Evolutionary conservation across 2,113 vertebrate genomes (phyloP).

Genomic region (Xenopus laevis): DNA sequence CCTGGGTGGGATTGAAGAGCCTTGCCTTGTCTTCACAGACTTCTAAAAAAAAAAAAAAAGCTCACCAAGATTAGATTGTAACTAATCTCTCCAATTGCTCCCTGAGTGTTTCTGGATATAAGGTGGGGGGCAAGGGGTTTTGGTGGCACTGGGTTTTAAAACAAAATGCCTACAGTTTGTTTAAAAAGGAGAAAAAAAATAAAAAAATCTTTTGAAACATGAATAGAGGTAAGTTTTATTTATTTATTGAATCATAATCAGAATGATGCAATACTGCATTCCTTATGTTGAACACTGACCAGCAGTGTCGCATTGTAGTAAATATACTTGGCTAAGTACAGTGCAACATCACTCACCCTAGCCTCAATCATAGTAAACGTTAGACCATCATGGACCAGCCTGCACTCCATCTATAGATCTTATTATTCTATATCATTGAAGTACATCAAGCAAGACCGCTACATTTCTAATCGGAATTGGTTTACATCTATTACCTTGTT

Average conservation of each 20-base stretch:
- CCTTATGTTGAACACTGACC: too few species aligned
- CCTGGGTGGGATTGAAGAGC: slow-evolving; percentile 1
- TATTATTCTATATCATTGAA: too few species aligned
- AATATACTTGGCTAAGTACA: too few species aligned
- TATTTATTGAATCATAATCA: neutral
- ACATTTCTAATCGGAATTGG: too few species aligned
- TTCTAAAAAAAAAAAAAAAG: slow-evolving; percentile 25
- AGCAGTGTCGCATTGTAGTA: too few species aligned
- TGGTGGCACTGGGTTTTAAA: slow-evolving; percentile 41
- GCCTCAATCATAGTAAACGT: too few species aligned
- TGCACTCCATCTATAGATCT: too few species aligned
- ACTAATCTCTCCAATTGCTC: slow-evolving; percentile 13
- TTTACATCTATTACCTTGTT: too few species aligned
- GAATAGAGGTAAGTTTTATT: slow-evolving; percentile 40
- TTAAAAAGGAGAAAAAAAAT: slow-evolving; percentile 43
- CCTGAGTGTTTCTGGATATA: slow-evolving; percentile 10
- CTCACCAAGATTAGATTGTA: slow-evolving; percentile 17
- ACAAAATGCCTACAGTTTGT: slow-evolving; percentile 44
- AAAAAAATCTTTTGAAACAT: slow-evolving; percentile 44
- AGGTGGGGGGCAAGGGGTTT: slow-evolving; percentile 23
- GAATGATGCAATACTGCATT: too few species aligned
- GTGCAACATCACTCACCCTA: too few species aligned
- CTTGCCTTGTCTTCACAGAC: slow-evolving; percentile 18
- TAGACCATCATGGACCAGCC: too few species aligned
- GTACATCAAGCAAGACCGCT: too few species aligned